Base-by-base conservation (phyloP, 2,888 invertebrate genomes). In the Monopis laevigella region DNA sequence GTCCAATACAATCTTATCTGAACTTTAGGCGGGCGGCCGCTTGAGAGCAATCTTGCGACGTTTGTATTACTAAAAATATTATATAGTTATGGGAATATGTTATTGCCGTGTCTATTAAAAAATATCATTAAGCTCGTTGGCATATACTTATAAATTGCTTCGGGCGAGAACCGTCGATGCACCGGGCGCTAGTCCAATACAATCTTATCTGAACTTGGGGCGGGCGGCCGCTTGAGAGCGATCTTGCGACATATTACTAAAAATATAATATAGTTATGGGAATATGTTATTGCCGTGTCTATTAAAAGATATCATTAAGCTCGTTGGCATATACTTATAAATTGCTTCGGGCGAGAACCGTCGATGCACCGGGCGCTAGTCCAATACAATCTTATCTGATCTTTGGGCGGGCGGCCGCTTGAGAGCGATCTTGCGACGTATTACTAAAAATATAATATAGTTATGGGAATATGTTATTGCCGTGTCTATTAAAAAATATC, bases 51-150 rank as follows among this genome's bases (percentile, higher is more conserved):
- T 36, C 36, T 19, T 12, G 18, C 45, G 47, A 43, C 47, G 51
- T 54, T 56, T 51, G 58, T 51, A 57, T 58, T 59, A 59, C 55
- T 58, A 57, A 62, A 24, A 24, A 24, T 10, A 7, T 6, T 6
- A 10, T 24, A 24, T 24, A 24, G 6, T 24, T 24, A 6, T 10
- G 24, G 24, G 6, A 24, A 24, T 10, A 24, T 24, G 6, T 7
- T 24, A 24, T 24, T 7, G 6, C 10, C 6, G 24, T 7, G 10
- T 7, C 10, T 7, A 24, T 7, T 24, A 24, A 10, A 10, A 24
- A 10, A 10, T 24, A 10, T 6, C 24, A 24, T 7, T 6, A 24
- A 6, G 6, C 6, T 24, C 6, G 24, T 10, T 10, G 6, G 14
- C 17, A 14, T 32, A 17, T 32, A 32, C 10, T 24, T 32, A 32